These are phyloP conservation scores for Himantopus leucocephalus DNA, from an alignment of 2,113 vertebrate species.

Conservation along the genomic window DNA sequence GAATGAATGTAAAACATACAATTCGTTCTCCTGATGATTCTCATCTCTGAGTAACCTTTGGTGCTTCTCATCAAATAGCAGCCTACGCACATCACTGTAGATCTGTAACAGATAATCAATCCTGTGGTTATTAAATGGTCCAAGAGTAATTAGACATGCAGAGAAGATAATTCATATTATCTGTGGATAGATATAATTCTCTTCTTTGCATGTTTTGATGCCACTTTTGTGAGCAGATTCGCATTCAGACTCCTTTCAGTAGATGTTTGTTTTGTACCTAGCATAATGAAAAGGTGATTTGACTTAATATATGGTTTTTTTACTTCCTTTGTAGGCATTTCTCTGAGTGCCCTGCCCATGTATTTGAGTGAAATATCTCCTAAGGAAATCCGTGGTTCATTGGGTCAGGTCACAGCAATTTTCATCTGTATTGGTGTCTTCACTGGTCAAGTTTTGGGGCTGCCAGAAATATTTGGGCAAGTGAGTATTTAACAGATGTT, in stretches of 20 bases:
- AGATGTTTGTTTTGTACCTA: neutral
- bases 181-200: neutral
- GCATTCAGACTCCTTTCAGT: neutral
- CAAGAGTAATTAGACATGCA: neutral
- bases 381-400: constrained; percentile 84
- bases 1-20: neutral
- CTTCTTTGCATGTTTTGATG: neutral
- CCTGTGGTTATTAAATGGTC: neutral
- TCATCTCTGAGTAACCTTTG: neutral
- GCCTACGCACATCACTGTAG: neutral
- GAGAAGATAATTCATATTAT: neutral
- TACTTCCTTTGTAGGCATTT: constrained; percentile 77
- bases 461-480: constrained; percentile 90
- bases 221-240: neutral
- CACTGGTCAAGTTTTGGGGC: constrained; percentile 86
- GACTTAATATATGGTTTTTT: neutral
- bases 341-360: constrained; percentile 91
- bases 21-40: neutral
- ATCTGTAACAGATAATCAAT: neutral
- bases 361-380: constrained; percentile 95
- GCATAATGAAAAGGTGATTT: neutral
- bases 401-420: constrained; percentile 91
- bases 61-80: neutral
- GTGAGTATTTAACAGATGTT: constrained; percentile 70
- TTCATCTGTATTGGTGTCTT: constrained; percentile 94